Percentiles rank a stretch among this genome's conserved stretches.
These are phyloP conservation scores for Trachythela sp. DNA, from an alignment of 64 coral and sea anemone genomes.

Conservation along the genomic window DNA sequence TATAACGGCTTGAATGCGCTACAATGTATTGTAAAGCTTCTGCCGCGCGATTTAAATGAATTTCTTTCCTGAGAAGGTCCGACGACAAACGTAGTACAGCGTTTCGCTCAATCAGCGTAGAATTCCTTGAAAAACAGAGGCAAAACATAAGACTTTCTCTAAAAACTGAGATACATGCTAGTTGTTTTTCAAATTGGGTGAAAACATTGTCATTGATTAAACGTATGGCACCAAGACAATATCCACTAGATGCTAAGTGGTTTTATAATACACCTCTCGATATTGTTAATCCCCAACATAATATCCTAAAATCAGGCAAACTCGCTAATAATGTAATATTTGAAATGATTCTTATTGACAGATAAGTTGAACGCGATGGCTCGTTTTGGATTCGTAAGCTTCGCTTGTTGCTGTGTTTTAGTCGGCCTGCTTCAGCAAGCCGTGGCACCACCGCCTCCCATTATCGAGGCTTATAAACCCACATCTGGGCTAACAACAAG, in stretches of 20 bases:
- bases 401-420: not conserved
- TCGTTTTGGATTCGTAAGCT: not conserved
- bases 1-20: too few species aligned
- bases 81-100: too few species aligned
- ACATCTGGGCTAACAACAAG: not conserved
- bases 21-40: too few species aligned
- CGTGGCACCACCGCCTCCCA: not conserved
- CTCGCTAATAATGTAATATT: not conserved
- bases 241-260: constrained; percentile 2
- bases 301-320: not conserved
- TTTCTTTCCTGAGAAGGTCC: too few species aligned
- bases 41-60: too few species aligned
- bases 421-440: not conserved
- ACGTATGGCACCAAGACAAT: not conserved
- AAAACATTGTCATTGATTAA: not conserved
- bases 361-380: not conserved
- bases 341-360: not conserved
- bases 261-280: not conserved
- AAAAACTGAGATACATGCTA: not conserved
- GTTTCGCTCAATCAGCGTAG: too few species aligned
- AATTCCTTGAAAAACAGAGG: too few species aligned
- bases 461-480: not conserved
- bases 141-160: too few species aligned
- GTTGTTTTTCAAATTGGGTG: too few species aligned
- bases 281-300: not conserved